Percentiles rank a stretch among this genome's conserved stretches.
These are phyloP conservation scores for Catharus fuscescens DNA, from an alignment of 2,113 vertebrate genomes.

Conservation along the genomic window DNA sequence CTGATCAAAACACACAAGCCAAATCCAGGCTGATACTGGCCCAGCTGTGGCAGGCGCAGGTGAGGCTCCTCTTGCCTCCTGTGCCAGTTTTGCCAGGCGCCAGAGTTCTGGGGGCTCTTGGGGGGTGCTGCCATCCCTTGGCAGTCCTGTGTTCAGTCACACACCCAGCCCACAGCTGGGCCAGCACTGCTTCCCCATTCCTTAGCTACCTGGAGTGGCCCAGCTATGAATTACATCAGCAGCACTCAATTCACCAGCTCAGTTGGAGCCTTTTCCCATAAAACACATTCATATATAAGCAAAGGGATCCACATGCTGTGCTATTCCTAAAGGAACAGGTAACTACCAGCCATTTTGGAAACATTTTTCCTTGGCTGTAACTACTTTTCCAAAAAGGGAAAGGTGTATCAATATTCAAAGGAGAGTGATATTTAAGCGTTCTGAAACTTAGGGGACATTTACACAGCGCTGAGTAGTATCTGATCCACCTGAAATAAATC, in stretches of 20 bases:
- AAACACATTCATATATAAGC: not conserved
- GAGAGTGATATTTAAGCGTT: slow-evolving; percentile 40
- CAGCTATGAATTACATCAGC: not conserved
- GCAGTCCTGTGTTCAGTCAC: not conserved
- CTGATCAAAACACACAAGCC: not conserved
- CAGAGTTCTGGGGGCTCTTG: rapidly evolving
- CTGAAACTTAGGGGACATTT: slow-evolving; percentile 57
- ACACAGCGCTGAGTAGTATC: not conserved
- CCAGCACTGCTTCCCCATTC: not conserved
- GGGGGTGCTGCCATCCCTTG: not conserved
- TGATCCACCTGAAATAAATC: not conserved
- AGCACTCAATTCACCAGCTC: not conserved
- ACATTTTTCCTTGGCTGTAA: not conserved
- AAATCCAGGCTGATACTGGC: not conserved
- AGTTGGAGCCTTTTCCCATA: not conserved
- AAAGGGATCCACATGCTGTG: not conserved
- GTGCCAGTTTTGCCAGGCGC: not conserved
- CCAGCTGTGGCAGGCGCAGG: rapidly evolving
- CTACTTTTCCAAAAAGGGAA: slow-evolving; percentile 5
- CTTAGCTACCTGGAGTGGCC: not conserved
- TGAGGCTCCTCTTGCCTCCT: not conserved
- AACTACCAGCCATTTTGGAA: not conserved
- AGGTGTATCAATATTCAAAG: slow-evolving; percentile 51
- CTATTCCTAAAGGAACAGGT: not conserved
- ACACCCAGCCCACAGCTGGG: rapidly evolving